Evolutionary conservation across 2,888 invertebrate species (phyloP), one percentile per base, ranked within the genome.

Genomic region (Macaria notata): DNA sequence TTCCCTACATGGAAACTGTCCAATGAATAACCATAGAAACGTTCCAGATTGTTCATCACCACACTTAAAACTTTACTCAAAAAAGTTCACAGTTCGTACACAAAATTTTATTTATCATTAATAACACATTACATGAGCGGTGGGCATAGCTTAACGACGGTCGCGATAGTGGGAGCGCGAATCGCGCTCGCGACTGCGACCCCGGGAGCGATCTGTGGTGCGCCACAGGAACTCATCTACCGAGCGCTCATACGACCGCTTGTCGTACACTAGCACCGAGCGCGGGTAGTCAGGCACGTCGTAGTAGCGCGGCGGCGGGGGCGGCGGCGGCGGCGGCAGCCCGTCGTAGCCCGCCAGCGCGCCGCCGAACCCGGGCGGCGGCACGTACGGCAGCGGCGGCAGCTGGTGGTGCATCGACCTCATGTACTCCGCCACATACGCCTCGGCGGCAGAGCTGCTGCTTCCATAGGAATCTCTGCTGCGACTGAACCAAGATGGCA

Each of bases 341-440:
- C 92, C 92, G 59, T 95, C 94, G 69, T 94, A 94, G n/a, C 87
- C 76, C 3, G 92, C 80, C 36, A 88, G 69, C 29, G 91, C 85
- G 19, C 81, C 87, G 68, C 92, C 86, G 69, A 93, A 93, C 43
- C 91, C 89, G 36, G 91, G 88, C 68, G 93, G 82, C 31, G 96
- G 95, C 38, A 94, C 96, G 83, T 96, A 97, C 31, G 97, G 96
- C 78, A 97, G 87, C 42, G 97, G 97, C 48, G 97, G 96, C 72
- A 96, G 83, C 75, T 96, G 96, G 72, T 96, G 96, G 75, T 96
- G 96, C 95, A 96, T 96, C 33, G 95, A 95, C 38, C 96, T 93
- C 95, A 97, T 96, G 75, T 97, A 97, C 78, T 97, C 97, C 9
- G 96, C 96, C 33, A 96, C 96, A 81, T 96, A 96, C 0, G 96